phyloP scores from a whole-genome alignment of 2,888 invertebrate species.

The Bimastos eiseni region DNA sequence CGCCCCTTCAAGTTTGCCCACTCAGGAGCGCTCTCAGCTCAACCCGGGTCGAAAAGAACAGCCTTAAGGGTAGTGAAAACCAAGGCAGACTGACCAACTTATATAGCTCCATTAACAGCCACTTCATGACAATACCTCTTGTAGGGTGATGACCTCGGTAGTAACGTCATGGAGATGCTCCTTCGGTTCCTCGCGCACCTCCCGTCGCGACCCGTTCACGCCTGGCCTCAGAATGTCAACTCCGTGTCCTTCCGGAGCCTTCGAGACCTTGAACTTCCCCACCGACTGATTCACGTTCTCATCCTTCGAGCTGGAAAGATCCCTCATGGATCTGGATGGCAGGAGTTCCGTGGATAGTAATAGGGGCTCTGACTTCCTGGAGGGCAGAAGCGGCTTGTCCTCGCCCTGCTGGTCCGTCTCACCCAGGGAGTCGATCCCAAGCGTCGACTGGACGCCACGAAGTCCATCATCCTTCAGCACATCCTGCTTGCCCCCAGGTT shows the following conservation, averaged over 20 bases:
- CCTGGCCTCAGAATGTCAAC: not conserved
- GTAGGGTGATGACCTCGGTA: constrained; percentile 32
- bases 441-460: not conserved
- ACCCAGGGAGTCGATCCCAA: not conserved
- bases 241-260: not conserved
- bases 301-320: not conserved
- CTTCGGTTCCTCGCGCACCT: not conserved
- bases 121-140: constrained; percentile 20
- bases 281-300: not conserved
- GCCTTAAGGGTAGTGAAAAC: too few relatives aligned
- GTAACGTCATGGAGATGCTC: constrained; percentile 8
- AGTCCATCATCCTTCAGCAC: not conserved
- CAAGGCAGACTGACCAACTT: too few relatives aligned
- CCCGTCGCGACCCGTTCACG: not conserved
- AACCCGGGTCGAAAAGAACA: too few relatives aligned
- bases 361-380: not conserved
- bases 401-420: not conserved
- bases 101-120: not conserved
- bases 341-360: not conserved
- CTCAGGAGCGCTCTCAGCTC: too few relatives aligned
- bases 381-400: not conserved
- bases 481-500: not conserved
- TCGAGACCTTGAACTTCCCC: constrained; percentile 6
- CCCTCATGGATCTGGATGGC: not conserved
- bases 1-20: too few relatives aligned